Conservation (phyloP, 2,113 vertebrate species). For the Osmerus eperlanus region DNA sequence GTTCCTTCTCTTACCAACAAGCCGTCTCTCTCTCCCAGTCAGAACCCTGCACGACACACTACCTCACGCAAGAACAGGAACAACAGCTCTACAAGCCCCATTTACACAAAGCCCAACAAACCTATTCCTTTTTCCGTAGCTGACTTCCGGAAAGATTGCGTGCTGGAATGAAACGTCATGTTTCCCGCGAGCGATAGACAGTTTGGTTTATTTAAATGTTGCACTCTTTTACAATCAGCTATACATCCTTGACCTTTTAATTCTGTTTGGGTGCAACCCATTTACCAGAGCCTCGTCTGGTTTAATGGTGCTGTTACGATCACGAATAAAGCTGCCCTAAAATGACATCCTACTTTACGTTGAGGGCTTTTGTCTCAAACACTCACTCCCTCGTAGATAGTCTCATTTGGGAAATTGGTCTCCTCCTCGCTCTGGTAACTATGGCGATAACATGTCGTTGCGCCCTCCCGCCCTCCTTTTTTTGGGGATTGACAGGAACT, state of each 20-base stretch:
- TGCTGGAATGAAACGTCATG: no score
- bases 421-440: constrained; percentile 34
- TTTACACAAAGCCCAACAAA: no score
- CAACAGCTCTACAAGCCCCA: background rate
- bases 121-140: no score
- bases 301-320: background rate
- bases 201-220: no score
- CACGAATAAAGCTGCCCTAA: background rate
- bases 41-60: background rate
- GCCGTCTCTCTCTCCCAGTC: background rate
- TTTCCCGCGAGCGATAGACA: no score
- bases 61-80: background rate
- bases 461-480: background rate
- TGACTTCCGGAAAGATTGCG: no score
- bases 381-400: background rate
- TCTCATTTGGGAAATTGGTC: constrained; percentile 32
- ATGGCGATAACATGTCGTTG: constrained; percentile 24
- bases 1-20: constrained; percentile 46
- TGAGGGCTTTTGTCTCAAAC: constrained; percentile 10
- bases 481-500: constrained; percentile 34
- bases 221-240: no score
- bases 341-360: constrained; percentile 1
- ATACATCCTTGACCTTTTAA: background rate
- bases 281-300: background rate
- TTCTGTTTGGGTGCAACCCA: background rate